These are phyloP conservation scores for Entomobrya multifasciata DNA, from an alignment of 2,888 invertebrate genomes.

Conservation along the genomic window DNA sequence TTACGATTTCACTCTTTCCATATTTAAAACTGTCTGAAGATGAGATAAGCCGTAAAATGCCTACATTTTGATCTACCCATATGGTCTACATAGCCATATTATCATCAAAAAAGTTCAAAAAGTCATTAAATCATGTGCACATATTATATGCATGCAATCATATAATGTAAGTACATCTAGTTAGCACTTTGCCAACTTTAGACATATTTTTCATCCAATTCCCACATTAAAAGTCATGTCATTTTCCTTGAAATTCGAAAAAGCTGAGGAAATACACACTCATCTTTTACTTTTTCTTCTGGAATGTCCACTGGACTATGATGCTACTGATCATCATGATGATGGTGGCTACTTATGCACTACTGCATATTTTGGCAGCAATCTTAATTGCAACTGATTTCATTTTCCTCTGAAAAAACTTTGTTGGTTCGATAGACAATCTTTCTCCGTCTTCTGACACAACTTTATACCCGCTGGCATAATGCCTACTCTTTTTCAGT, in stretches of 20 bases:
- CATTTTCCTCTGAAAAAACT: too few species aligned
- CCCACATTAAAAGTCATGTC: constrained; percentile 55
- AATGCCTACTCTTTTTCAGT: constrained; percentile 37
- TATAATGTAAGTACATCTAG: background rate
- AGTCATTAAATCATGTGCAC: constrained; percentile 30
- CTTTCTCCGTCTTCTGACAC: background rate
- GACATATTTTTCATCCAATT: constrained; percentile 17
- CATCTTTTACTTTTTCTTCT: too few species aligned
- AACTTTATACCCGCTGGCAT: constrained; percentile 33
- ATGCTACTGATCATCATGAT: too few species aligned
- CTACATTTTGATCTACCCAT: background rate
- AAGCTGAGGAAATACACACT: background rate
- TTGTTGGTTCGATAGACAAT: background rate
- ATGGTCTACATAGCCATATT: background rate
- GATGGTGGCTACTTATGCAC: background rate
- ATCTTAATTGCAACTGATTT: constrained; percentile 68
- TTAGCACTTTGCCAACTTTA: constrained; percentile 36
- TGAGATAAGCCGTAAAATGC: constrained; percentile 7
- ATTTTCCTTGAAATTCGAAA: background rate
- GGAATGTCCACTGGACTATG: constrained; percentile 17
- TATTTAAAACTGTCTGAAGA: too few species aligned
- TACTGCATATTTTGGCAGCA: constrained; percentile 24
- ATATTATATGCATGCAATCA: background rate
- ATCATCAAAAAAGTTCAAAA: constrained; percentile 14
- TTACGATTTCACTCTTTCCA: too few species aligned